A percentile compares a stretch with the other conserved stretches of the same genome.
These are phyloP conservation scores for Keiferia lycopersicella DNA, from an alignment of 2,888 invertebrate species.

Conservation along the genomic window DNA sequence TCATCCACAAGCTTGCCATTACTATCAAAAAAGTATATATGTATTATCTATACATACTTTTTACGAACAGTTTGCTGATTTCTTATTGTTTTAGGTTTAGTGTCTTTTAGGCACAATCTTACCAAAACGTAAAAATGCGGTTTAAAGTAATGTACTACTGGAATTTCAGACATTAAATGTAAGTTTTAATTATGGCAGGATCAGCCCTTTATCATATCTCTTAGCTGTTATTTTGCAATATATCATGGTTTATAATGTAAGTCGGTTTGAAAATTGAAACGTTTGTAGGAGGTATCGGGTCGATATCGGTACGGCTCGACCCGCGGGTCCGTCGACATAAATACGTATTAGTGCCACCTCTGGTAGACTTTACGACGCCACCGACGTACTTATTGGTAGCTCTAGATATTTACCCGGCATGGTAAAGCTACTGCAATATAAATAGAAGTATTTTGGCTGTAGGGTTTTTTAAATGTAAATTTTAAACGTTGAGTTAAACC, in stretches of 20 bases:
- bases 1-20: no score
- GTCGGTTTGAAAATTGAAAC: slow-evolving; percentile 71
- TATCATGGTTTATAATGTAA: slow-evolving; percentile 49
- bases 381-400: slow-evolving; percentile 69
- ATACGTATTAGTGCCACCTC: slow-evolving; percentile 79
- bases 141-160: no score
- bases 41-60: no score
- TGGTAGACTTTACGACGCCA: slow-evolving; percentile 77
- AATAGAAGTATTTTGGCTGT: not conserved
- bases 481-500: no score
- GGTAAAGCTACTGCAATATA: slow-evolving; percentile 48
- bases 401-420: slow-evolving; percentile 61
- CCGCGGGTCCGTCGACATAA: slow-evolving; percentile 73
- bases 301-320: slow-evolving; percentile 34
- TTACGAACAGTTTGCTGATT: not conserved
- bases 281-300: slow-evolving; percentile 70
- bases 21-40: not conserved
- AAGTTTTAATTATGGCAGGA: no score
- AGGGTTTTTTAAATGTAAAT: no score
- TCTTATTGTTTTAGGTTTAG: not conserved
- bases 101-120: not conserved
- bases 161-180: no score
- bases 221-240: slow-evolving; percentile 35
- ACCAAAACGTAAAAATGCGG: not conserved
- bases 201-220: not conserved